phyloP scores from a whole-genome alignment of 92 coral and sea anemone genomes.

The Epizoanthus stellaris region DNA sequence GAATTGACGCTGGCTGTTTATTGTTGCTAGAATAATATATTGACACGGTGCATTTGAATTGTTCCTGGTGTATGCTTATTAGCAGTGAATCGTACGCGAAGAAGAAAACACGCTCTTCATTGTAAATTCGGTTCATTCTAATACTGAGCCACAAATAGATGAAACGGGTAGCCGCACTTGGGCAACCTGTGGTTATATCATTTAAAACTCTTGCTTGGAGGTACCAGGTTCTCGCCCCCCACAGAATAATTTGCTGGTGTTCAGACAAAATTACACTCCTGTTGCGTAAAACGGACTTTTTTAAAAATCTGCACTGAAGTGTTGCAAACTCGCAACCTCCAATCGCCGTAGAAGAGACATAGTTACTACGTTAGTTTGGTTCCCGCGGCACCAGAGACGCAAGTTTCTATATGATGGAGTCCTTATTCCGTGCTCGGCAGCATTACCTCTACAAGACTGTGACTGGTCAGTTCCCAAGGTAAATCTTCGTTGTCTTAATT shows the following conservation, averaged over 20 bases:
- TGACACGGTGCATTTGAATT: not conserved
- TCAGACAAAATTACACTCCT: no score
- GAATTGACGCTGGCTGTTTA: not conserved
- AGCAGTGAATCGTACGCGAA: not conserved
- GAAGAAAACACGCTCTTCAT: not conserved
- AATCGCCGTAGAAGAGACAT: no score
- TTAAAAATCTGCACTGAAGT: no score
- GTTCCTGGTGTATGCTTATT: not conserved
- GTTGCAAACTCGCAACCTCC: no score
- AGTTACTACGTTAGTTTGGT: no score
- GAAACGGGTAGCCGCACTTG: not conserved
- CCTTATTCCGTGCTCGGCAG: not conserved
- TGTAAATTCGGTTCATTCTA: not conserved
- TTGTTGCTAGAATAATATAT: slow-evolving; percentile 10
- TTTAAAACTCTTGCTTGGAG: not conserved
- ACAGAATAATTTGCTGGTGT: no score
- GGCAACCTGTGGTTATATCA: not conserved
- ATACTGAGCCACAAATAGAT: not conserved
- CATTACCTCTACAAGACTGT: not conserved
- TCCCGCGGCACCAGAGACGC: no score
- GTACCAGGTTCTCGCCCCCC: no score
- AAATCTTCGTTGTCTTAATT: not conserved
- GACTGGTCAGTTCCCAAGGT: not conserved
- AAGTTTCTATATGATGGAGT: not conserved
- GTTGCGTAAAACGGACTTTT: no score